Conservation (phyloP, 2,113 vertebrate species). For the Microcebus ravelobensis region DNA sequence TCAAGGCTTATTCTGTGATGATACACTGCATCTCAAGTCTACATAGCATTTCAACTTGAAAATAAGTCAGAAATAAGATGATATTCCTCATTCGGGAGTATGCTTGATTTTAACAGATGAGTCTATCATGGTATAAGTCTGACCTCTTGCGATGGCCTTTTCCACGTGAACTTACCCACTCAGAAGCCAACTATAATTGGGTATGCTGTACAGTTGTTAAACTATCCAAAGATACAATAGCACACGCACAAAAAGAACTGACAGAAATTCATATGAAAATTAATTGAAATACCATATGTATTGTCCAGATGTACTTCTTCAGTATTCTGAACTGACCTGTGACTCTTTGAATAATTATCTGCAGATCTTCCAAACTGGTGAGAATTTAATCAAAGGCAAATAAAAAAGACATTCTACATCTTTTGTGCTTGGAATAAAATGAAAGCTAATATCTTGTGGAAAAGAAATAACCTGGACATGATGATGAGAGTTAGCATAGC, state of each 20-base stretch:
- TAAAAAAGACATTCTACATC: conserved; percentile 25
- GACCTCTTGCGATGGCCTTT: not conserved
- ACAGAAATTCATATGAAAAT: conserved; percentile 28
- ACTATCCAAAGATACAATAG: conserved; percentile 12
- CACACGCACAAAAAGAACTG: conserved; percentile 14
- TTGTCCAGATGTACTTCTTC: not conserved
- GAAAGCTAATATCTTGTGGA: not conserved
- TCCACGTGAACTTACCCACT: not conserved
- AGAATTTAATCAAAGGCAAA: conserved; percentile 64
- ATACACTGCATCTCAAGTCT: not conserved
- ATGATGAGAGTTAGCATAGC: not conserved
- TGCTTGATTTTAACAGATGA: conserved; percentile 13
- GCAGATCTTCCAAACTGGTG: conserved; percentile 37
- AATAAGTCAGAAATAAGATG: conserved; percentile 19
- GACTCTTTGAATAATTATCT: conserved; percentile 60
- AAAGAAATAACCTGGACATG: not conserved
- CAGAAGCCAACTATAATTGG: conserved; percentile 17
- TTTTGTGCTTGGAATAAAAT: conserved; percentile 52
- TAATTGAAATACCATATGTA: conserved; percentile 60
- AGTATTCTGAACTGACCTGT: conserved; percentile 32
- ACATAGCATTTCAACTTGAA: conserved; percentile 8
- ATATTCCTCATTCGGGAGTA: not conserved
- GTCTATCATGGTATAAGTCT: conserved; percentile 20
- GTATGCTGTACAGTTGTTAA: not conserved
- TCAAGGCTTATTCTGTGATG: not conserved